phyloP scores from a whole-genome alignment of 1,140 invertebrate species.

The Tribolium castaneum region DNA sequence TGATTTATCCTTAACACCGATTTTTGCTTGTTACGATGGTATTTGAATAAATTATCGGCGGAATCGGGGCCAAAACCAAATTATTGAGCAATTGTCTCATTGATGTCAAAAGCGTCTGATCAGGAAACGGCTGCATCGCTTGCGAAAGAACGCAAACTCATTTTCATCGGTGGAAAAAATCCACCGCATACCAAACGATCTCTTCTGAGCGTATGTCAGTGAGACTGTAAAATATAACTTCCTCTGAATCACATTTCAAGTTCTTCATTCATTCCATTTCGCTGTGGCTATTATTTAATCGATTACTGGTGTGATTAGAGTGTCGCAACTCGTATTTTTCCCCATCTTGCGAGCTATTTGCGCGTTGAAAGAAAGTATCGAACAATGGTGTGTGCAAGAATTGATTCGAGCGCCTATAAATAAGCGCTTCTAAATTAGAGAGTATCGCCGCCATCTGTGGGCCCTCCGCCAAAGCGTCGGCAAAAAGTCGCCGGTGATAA shows the following conservation, averaged over 20 bases:
- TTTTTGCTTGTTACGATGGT: conserved; percentile 14
- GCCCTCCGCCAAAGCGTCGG: not conserved
- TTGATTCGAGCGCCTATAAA: conserved; percentile 29
- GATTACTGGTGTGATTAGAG: not conserved
- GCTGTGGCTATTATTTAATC: not conserved
- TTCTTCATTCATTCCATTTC: conserved; percentile 2
- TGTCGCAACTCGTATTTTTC: not conserved
- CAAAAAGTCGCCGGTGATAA: not conserved
- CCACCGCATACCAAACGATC: not conserved
- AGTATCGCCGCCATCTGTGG: conserved; percentile 28
- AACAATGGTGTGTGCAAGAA: conserved; percentile 1
- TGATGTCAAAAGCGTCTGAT: not conserved
- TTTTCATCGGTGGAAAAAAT: not conserved
- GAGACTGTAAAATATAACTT: not conserved
- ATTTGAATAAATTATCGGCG: conserved; percentile 11
- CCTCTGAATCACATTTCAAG: not conserved
- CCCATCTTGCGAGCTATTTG: not conserved
- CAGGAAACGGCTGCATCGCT: not conserved
- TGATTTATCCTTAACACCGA: not conserved
- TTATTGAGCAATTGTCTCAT: not conserved
- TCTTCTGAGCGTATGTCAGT: not conserved
- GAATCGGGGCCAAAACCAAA: not conserved
- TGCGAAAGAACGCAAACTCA: conserved; percentile 1
- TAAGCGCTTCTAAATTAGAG: conserved; percentile 13
- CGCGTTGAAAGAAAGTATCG: not conserved